Percentiles rank a stretch among this genome's conserved stretches.
phyloP scores from a whole-genome alignment of 2,797 vertebrate genomes.

The Discoglossus pictus region DNA sequence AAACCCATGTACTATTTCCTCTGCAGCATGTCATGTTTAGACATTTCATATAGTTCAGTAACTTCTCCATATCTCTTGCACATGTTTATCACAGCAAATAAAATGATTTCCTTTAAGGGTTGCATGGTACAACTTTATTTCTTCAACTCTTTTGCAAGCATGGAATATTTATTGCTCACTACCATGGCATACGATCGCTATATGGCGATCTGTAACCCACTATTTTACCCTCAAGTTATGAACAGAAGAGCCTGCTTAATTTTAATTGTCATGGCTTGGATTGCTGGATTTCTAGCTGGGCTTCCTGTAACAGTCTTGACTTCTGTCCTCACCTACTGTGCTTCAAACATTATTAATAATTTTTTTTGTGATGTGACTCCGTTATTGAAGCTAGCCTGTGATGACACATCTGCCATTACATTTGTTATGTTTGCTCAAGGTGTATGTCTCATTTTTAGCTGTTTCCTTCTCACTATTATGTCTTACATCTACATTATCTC shows the following conservation, averaged over 20 bases:
- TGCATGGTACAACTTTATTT: constrained; percentile 64
- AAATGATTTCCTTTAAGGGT: constrained; percentile 55
- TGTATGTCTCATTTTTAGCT: constrained; percentile 28
- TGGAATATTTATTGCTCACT: constrained; percentile 34
- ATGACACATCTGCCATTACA: constrained; percentile 21
- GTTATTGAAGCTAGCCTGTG: constrained; percentile 27
- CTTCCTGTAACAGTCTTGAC: constrained; percentile 21
- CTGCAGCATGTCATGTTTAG: constrained; percentile 60
- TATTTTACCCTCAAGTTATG: constrained; percentile 22
- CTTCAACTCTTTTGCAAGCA: constrained; percentile 52
- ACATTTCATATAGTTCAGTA: constrained; percentile 61
- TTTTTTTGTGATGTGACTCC: constrained; percentile 40
- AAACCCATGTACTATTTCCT: constrained; percentile 65
- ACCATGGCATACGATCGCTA: constrained; percentile 41
- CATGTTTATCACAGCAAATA: constrained; percentile 53
- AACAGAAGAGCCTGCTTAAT: background rate
- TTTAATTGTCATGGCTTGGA: constrained; percentile 20
- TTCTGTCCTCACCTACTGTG: constrained; percentile 19
- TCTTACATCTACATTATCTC: constrained; percentile 37
- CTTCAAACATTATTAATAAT: constrained; percentile 41
- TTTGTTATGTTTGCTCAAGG: constrained; percentile 40
- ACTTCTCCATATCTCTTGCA: constrained; percentile 58
- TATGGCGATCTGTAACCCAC: constrained; percentile 35
- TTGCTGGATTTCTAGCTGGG: constrained; percentile 21
- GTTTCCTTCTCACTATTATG: constrained; percentile 33